Percentiles rank a stretch among this genome's conserved stretches.
Conservation (phyloP, 1,140 invertebrate species). For the Lasioglossum baleicum region DNA sequence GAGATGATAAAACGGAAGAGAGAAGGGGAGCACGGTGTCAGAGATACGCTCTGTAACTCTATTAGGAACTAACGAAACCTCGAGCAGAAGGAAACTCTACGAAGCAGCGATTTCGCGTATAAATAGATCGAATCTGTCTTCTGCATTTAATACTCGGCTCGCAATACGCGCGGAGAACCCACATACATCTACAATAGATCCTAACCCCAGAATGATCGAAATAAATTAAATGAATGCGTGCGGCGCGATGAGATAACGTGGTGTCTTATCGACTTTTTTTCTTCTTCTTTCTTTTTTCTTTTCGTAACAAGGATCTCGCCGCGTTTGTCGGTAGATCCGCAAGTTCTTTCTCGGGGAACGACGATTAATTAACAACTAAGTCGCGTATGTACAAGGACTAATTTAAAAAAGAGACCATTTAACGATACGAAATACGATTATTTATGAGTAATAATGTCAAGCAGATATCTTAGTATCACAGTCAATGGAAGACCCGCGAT, state of each 20-base stretch:
- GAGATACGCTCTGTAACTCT: slow-evolving; percentile 35
- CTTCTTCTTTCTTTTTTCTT: too few relatives aligned
- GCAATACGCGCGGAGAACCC: slow-evolving; percentile 1
- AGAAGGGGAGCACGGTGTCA: background rate
- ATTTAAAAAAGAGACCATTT: background rate
- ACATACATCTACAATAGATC: background rate
- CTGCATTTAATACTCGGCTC: background rate
- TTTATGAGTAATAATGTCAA: slow-evolving; percentile 53
- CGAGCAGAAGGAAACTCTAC: slow-evolving; percentile 31
- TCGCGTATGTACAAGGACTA: slow-evolving; percentile 5
- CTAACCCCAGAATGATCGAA: slow-evolving; percentile 2
- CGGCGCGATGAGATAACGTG: background rate
- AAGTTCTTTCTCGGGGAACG: background rate
- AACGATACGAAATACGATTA: slow-evolving; percentile 51
- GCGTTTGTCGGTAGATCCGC: background rate
- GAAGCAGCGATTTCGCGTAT: background rate
- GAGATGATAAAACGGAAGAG: background rate
- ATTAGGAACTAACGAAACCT: slow-evolving; percentile 57
- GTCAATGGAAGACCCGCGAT: slow-evolving; percentile 53
- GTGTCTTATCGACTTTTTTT: slow-evolving; percentile 2
- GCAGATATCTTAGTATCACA: slow-evolving; percentile 66
- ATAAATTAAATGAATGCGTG: slow-evolving; percentile 15
- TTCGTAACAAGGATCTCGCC: background rate
- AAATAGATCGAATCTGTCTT: slow-evolving; percentile 1
- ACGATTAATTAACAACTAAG: background rate